These are phyloP conservation scores for Tachina fera DNA, from an alignment of 2,888 invertebrate genomes.

Conservation along the genomic window DNA sequence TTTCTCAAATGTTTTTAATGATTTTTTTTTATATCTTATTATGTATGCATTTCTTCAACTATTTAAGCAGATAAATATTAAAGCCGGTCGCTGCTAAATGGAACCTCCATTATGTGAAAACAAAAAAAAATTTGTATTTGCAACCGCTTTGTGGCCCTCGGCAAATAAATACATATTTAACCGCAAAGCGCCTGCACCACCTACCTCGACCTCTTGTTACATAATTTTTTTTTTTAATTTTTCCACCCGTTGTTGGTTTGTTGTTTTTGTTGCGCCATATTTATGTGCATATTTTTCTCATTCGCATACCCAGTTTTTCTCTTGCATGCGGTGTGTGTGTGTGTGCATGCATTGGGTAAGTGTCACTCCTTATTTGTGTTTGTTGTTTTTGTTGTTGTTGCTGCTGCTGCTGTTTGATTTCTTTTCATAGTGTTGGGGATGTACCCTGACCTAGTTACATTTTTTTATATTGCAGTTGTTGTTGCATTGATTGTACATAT, in stretches of 20 bases:
- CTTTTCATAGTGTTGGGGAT: constrained; percentile 73
- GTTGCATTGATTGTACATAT: constrained; percentile 69
- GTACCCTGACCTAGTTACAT: constrained; percentile 82
- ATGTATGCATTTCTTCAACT: too few relatives aligned
- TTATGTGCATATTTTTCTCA: constrained; percentile 3
- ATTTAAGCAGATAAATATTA: background rate
- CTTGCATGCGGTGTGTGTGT: constrained; percentile 18
- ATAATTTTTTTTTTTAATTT: background rate
- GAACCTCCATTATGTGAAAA: constrained; percentile 17
- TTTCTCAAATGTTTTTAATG: background rate
- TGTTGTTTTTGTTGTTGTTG: constrained; percentile 9
- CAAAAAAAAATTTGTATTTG: constrained; percentile 20
- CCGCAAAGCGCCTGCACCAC: constrained; percentile 24
- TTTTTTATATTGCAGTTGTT: constrained; percentile 68
- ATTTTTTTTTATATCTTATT: background rate
- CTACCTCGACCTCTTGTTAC: constrained; percentile 8
- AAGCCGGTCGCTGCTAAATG: constrained; percentile 21
- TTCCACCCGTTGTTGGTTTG: constrained; percentile 35
- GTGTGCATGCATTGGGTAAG: background rate
- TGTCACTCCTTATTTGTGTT: constrained; percentile 24
- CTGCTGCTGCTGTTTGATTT: constrained; percentile 29
- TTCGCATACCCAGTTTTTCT: background rate
- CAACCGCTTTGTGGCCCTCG: constrained; percentile 44
- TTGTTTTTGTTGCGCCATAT: constrained; percentile 29
- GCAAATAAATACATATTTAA: constrained; percentile 17